These are phyloP conservation scores for Eurytoma californica DNA, from an alignment of 2,888 invertebrate genomes.

Conservation along the genomic window DNA sequence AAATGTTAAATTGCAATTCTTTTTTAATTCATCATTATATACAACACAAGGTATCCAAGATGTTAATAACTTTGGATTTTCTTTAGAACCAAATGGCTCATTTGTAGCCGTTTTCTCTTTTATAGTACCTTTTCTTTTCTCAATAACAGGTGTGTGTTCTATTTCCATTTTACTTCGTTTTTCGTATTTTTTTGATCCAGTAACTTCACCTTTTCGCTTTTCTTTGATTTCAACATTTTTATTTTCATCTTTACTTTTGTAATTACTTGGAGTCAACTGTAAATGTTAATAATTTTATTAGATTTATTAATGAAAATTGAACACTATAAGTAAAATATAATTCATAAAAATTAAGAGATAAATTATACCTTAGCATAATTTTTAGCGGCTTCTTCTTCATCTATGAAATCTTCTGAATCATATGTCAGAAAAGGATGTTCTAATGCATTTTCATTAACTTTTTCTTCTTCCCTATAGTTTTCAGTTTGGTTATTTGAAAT, in stretches of 20 bases:
- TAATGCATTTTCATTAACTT: slow-evolving; percentile 4
- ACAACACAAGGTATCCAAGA: slow-evolving; percentile 66
- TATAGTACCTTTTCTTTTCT: background rate
- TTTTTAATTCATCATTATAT: slow-evolving; percentile 43
- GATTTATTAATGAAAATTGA: background rate
- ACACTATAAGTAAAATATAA: background rate
- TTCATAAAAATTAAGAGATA: background rate
- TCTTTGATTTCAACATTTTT: background rate
- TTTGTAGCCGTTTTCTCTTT: slow-evolving; percentile 6
- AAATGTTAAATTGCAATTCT: slow-evolving; percentile 62
- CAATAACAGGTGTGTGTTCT: background rate
- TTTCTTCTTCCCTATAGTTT: slow-evolving; percentile 1
- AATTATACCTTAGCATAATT: slow-evolving; percentile 24
- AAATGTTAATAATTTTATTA: background rate
- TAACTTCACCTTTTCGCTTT: background rate
- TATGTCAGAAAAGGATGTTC: slow-evolving; percentile 48
- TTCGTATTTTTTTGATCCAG: slow-evolving; percentile 5
- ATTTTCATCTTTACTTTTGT: background rate
- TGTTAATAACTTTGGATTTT: slow-evolving; percentile 63
- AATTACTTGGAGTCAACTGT: background rate
- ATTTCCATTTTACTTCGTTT: background rate
- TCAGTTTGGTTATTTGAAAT: slow-evolving; percentile 3
- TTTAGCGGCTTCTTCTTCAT: slow-evolving; percentile 14
- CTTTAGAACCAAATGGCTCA: slow-evolving; percentile 59
- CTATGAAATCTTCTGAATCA: slow-evolving; percentile 47